Conservation (phyloP, 2,888 invertebrate species). For the Desoria tigrina region DNA sequence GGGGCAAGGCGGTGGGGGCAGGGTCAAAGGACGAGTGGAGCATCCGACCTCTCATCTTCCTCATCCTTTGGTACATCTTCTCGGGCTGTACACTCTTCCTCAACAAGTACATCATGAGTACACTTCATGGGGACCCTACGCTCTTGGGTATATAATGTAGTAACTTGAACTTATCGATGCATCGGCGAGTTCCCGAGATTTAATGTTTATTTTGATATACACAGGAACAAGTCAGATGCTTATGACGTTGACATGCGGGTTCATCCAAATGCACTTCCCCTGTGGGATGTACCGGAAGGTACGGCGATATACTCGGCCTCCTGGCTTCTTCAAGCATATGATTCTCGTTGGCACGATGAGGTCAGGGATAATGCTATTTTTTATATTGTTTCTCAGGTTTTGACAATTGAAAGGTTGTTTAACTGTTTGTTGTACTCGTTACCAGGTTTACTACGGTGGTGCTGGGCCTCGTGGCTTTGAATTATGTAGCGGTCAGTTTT, state of each 20-base stretch:
- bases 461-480: slow-evolving; percentile 71
- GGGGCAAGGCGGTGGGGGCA: too few species aligned
- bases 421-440: slow-evolving; percentile 45
- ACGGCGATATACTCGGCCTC: slow-evolving; percentile 64
- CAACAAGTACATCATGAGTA: slow-evolving; percentile 72
- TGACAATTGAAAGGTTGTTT: slow-evolving; percentile 17
- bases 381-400: background rate
- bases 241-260: slow-evolving; percentile 73
- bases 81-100: slow-evolving; percentile 75
- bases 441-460: slow-evolving; percentile 71
- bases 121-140: slow-evolving; percentile 71
- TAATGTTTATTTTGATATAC: slow-evolving; percentile 31
- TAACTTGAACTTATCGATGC: too few species aligned
- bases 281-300: slow-evolving; percentile 71
- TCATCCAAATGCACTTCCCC: slow-evolving; percentile 71
- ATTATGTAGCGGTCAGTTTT: slow-evolving; percentile 77
- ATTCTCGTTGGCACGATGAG: slow-evolving; percentile 71
- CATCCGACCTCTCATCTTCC: slow-evolving; percentile 64
- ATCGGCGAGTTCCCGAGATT: too few species aligned
- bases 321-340: slow-evolving; percentile 73
- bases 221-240: slow-evolving; percentile 74
- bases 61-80: slow-evolving; percentile 73
- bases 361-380: slow-evolving; percentile 56
- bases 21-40: slow-evolving; percentile 56
- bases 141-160: slow-evolving; percentile 70